Conservation (phyloP, 2,888 invertebrate species). For the Melanophora roralis region DNA sequence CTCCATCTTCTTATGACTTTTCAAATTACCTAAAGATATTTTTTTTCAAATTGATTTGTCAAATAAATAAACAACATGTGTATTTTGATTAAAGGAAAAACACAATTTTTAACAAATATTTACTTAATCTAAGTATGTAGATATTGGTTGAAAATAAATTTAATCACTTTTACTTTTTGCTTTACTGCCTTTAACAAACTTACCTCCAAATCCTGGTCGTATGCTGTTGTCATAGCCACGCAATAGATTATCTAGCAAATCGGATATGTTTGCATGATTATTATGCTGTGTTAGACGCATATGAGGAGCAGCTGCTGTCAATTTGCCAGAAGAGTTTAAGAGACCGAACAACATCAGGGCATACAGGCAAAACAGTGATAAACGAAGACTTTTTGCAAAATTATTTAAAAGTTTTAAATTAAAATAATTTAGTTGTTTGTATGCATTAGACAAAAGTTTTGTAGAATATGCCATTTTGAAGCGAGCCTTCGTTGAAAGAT, state of each 20-base stretch:
- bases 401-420: constrained; percentile 23
- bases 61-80: neutral
- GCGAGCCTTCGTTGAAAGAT: constrained; percentile 6
- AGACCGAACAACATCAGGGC: constrained; percentile 49
- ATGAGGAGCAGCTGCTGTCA: constrained; percentile 64
- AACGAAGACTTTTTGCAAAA: constrained; percentile 10
- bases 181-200: no score
- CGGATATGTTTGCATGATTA: constrained; percentile 85
- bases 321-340: constrained; percentile 47
- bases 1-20: neutral
- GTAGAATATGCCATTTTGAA: constrained; percentile 39
- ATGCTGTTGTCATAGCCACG: constrained; percentile 89
- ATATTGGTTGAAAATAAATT: no score
- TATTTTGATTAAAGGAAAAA: constrained; percentile 31
- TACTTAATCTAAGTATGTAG: no score
- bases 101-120: neutral
- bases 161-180: neutral
- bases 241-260: constrained; percentile 85
- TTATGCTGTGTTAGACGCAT: constrained; percentile 80
- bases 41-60: constrained; percentile 16
- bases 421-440: neutral
- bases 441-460: constrained; percentile 10
- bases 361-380: constrained; percentile 24
- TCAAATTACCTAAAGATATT: no score
- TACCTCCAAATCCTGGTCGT: constrained; percentile 88